These are phyloP conservation scores for Habroteleia sp. DNA, from an alignment of 2,888 invertebrate species.

Conservation along the genomic window DNA sequence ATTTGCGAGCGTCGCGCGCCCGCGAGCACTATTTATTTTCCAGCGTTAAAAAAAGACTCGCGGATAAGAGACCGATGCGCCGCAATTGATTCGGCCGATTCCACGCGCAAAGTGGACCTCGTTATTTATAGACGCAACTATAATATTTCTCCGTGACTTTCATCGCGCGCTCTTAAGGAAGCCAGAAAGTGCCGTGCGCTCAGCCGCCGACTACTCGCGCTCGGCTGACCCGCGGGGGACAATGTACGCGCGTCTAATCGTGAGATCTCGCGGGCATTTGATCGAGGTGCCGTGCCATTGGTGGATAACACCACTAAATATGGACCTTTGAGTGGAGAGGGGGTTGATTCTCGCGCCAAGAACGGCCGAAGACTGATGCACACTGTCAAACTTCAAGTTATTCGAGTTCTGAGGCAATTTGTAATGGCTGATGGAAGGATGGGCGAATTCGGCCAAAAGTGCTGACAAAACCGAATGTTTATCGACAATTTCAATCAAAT, in stretches of 20 bases:
- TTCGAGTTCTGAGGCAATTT: no score
- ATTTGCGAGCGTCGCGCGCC: no score
- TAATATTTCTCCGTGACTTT: slow-evolving; percentile 64
- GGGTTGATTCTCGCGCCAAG: not conserved
- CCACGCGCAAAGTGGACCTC: slow-evolving; percentile 63
- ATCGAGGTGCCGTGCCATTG: not conserved
- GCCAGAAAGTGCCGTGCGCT: slow-evolving; percentile 41
- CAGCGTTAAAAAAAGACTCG: slow-evolving; percentile 30
- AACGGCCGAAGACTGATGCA: slow-evolving; percentile 8
- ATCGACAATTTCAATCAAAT: no score
- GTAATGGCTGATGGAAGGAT: no score
- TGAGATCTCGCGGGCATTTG: not conserved
- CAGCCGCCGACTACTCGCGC: slow-evolving; percentile 13
- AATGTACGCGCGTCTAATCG: slow-evolving; percentile 11
- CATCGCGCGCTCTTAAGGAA: slow-evolving; percentile 56
- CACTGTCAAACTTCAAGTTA: no score
- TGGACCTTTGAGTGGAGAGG: slow-evolving; percentile 8
- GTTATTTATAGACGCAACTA: slow-evolving; percentile 69
- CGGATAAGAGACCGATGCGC: slow-evolving; percentile 44
- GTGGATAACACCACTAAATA: slow-evolving; percentile 10
- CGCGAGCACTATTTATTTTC: slow-evolving; percentile 27
- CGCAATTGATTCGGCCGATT: slow-evolving; percentile 63
- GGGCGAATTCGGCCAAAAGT: no score
- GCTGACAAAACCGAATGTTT: no score
- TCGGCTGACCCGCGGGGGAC: slow-evolving; percentile 3